Evolutionary conservation across 2,888 invertebrate species (phyloP), one percentile per base, ranked within the genome.

Genomic region (Therioaphis trifolii): DNA sequence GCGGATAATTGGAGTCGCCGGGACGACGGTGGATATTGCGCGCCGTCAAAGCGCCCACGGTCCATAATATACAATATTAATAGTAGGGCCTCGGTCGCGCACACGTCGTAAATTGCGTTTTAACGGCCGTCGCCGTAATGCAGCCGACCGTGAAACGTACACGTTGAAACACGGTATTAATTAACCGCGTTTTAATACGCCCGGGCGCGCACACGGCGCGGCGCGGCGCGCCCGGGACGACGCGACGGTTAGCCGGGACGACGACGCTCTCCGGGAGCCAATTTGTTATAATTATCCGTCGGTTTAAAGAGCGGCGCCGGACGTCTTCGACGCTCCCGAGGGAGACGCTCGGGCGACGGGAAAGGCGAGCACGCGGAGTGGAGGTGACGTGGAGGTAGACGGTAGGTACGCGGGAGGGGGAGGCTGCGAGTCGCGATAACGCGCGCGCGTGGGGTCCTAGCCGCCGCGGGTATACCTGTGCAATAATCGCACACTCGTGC

Each of bases 101-200:
- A n/a, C 12, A 27, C 12, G 24, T 43, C 27, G n/a, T 76, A 76
- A 76, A 76, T 76, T 27, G n/a, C 27, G 61, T 76, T 76, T 61
- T 76, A 61, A 76, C 61, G 43, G 55, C 74, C 12, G 4, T 58
- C 43, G 15, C 46, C 9, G 58, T 40, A 58, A 74, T 74, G 9
- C 58, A 58, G 4, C 40, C 24, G 27, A 74, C 74, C 40, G 24
- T 40, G 40, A 74, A 74, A 55, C 24, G 55, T 55, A 58, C 11
- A 74, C 74, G 58, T 24, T 21, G 40, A 55, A 74, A 74, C 24
- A 40, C n/a, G n/a, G n/a, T 76, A 76, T 76, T 76, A 76, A 76
- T 76, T 76, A 76, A 76, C 63, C 76, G 9, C 29, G 27, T 76
- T 76, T 76, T 76, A 76, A 76, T 61, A 76, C 46, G 18, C 55